Base-by-base conservation (phyloP, 1,140 invertebrate species). In the Agraylea sexmaculata region DNA sequence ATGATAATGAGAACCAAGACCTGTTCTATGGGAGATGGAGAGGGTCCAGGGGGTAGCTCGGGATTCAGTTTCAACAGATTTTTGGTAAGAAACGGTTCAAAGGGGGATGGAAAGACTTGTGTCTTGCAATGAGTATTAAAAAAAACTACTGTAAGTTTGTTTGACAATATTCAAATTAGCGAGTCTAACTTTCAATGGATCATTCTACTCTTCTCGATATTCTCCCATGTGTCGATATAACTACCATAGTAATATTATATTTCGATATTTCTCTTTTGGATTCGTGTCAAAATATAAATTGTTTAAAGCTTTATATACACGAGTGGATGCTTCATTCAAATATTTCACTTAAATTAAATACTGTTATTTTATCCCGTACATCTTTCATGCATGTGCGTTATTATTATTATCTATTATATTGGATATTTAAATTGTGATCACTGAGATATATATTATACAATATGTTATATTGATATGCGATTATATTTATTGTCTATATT, bases 1-100 rank as follows among this genome's bases (percentile, higher is more conserved):
- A 78, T 87, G 70, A 80, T 86, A 39, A 83, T 87, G 72, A 75
- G 83, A 54, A 80, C 80, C 39, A 85, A 85, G 59, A 83, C 77
- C 28, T 79, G 76, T 63, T 74, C 73, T 42, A 68, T 78, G 55
- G 75, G 73, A 5, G 74, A 77, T 39, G 70, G 68, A 7, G 68
- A 71, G 31, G 64, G 63, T 15, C 56, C 64, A 19, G 61, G 62
- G 37, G 62, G 63, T 7, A 66, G 62, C 40, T 63, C 63, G 3
- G 65, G 65, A 50, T 54, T 68, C 42, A 65, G 55, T 41, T 49
- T 68, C 12, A 66, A 68, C 48, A 56, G 63, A 33, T n/a, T n/a
- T n/a, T 50, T 68, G 21, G 63, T 68, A 18, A 50, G 63, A 28
- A 49, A 49, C 17, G 44, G 44, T n/a, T 52, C 52, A 12, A 61